Base-by-base conservation (phyloP, 2,797 vertebrate species). In the Chromobotia macracanthus region DNA sequence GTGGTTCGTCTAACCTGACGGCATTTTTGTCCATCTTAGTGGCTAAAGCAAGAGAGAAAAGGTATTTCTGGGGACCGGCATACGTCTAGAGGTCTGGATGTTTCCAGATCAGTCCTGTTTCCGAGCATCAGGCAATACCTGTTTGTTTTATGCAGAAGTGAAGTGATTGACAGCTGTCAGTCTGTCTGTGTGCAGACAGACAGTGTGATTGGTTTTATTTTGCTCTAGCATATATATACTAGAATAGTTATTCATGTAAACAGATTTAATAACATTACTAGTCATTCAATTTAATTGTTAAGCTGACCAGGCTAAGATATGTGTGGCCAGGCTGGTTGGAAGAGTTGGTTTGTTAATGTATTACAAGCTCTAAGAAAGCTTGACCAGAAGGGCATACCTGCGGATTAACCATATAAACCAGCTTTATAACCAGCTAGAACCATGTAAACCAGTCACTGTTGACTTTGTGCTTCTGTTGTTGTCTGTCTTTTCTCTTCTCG, bases 141-240 rank as follows among this genome's bases (percentile, higher is more conserved):
- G n/a, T n/a, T 53, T 18, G 7, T 18, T n/a, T 19, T 50, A 50
- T 1, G 9, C 19, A 1, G 3, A 60, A 2, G 15, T 35, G 58
- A 6, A 5, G 25, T 61, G 60, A 63, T n/a, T 63, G 28, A 63
- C 60, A 35, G 28, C 28, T 63, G 60, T 63, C 60, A 61, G 60
- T 25, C 56, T 58, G 56, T 51, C 50, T 51, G 2, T 18, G 50
- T 5, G 50, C n/a, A n/a, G n/a, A n/a, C n/a, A n/a, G n/a, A n/a
- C n/a, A n/a, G n/a, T n/a, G 50, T n/a, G 18, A 51, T 50, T 50
- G 6, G 6, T 7, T n/a, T n/a, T 7, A n/a, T 51, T 7, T 51
- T 41, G 38, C 38, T 41, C 18, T n/a, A 18, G 5, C n/a, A 18
- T 7, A 18, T 7, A 2, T 51, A 51, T n/a, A 18, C 5, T 50